Evolutionary conservation across 1,140 invertebrate species (phyloP).

Genomic region (Penaeus vannamei): DNA sequence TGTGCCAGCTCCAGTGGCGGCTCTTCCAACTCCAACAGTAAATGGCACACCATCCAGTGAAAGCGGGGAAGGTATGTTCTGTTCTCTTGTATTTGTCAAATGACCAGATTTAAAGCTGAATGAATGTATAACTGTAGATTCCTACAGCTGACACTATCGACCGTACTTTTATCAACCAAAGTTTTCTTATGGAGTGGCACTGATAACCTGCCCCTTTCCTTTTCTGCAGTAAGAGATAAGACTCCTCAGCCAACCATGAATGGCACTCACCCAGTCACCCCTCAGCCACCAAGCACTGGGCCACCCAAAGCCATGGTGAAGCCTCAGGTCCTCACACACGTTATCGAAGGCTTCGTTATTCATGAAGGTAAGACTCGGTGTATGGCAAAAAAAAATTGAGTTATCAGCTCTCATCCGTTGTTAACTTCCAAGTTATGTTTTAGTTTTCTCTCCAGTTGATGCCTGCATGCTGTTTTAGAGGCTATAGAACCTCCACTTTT

Average conservation of each 20-base stretch:
- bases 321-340: slow-evolving; percentile 95
- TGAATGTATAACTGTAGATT: too few relatives aligned
- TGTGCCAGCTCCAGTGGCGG: slow-evolving; percentile 62
- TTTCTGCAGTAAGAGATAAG: slow-evolving; percentile 46
- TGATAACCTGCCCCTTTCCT: background rate
- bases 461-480: too few relatives aligned
- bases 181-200: background rate
- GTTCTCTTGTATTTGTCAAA: background rate
- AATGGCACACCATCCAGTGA: slow-evolving; percentile 57
- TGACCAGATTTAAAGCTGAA: background rate
- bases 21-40: slow-evolving; percentile 68
- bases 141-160: too few relatives aligned
- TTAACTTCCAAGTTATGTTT: background rate
- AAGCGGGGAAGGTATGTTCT: slow-evolving; percentile 54
- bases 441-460: background rate
- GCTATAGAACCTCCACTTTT: too few relatives aligned
- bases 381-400: background rate
- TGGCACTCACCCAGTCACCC: slow-evolving; percentile 27
- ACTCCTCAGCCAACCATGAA: slow-evolving; percentile 44
- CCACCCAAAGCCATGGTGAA: slow-evolving; percentile 94
- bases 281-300: slow-evolving; percentile 19
- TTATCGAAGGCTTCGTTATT: slow-evolving; percentile 97
- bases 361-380: slow-evolving; percentile 81
- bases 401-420: background rate
- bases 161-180: too few relatives aligned